phyloP scores from a whole-genome alignment of 1,140 invertebrate species.

The Aphis craccivora region DNA sequence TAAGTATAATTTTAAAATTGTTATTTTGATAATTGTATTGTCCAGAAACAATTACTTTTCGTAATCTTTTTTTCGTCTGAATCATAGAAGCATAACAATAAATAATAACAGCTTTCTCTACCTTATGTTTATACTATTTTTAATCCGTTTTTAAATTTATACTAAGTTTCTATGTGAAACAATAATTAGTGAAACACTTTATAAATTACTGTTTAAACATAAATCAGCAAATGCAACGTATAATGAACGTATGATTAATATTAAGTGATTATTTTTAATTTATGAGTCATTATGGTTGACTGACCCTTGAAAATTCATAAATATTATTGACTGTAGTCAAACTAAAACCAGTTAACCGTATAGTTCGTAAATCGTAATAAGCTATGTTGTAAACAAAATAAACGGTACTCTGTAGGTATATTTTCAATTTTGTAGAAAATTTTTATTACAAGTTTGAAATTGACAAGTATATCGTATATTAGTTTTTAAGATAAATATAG shows the following conservation, averaged over 20 bases:
- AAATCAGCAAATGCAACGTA: neutral
- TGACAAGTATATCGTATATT: neutral
- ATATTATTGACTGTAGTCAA: neutral
- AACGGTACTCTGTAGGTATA: neutral
- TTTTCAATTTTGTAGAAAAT: too few relatives aligned
- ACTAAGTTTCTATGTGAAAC: neutral
- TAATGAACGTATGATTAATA: neutral
- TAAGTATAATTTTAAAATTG: neutral
- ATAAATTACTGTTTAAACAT: neutral
- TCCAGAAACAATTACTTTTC: constrained; percentile 1
- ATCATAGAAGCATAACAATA: constrained; percentile 37
- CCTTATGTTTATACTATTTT: neutral
- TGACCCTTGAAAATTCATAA: constrained; percentile 6
- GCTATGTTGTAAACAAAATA: neutral
- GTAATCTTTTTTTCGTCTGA: constrained; percentile 7
- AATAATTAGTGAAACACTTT: constrained; percentile 17
- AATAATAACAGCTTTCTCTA: constrained; percentile 26
- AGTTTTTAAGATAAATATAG: neutral
- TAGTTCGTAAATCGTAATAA: neutral
- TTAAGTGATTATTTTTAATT: neutral
- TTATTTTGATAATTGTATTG: neutral
- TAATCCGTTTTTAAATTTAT: neutral
- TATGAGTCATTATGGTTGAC: constrained; percentile 37
- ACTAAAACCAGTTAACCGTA: constrained; percentile 3
- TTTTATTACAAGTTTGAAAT: neutral